Base-by-base conservation (phyloP, 2,797 vertebrate species). In the Paguma larvata region DNA sequence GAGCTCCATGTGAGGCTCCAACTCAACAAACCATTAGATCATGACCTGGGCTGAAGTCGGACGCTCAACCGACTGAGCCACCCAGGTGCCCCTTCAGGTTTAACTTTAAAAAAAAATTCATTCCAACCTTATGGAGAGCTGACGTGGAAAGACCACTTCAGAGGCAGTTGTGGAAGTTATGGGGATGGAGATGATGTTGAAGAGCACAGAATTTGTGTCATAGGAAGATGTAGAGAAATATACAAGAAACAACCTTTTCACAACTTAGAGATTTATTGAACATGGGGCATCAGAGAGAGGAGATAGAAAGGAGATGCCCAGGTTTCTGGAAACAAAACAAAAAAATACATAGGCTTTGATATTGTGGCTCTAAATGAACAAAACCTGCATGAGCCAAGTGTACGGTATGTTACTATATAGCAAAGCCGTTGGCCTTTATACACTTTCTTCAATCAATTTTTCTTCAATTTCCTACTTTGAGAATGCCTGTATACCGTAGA, bases 231-330 rank as follows among this genome's bases (percentile, higher is more conserved):
- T 5, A 80, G 9, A 67, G 23, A 67, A 93, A 44, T 56, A 72
- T 27, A 30, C 70, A 48, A 68, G 51, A 68, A 38, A 56, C 30
- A 73, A 79, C 3, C 5, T 30, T 94, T 72, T 88, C n/a, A 73
- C 87, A 90, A 85, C 30, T 25, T 68, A 70, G 34, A 93, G 14
- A 63, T 91, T 87, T 91, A 62, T n/a, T 91, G 56, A 91, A 59
- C 30, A 88, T 34, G n/a, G 14, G n/a, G 3, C 32, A 79, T 6
- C 7, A 84, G 41, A 70, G 18, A 59, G 7, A 73, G 12, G 12
- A 72, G 19, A 86, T 67, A 44, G 16, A 62, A 78, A 92, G 44
- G 14, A 92, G 21, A 91, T 15, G 9, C 9, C 18, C 15, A 30
- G 15, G n/a, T 8, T 89, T 89, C 46, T 86, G 67, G 67, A 70